phyloP scores from a whole-genome alignment of 2,797 vertebrate genomes.

The Myoxocephalus aenaeus region DNA sequence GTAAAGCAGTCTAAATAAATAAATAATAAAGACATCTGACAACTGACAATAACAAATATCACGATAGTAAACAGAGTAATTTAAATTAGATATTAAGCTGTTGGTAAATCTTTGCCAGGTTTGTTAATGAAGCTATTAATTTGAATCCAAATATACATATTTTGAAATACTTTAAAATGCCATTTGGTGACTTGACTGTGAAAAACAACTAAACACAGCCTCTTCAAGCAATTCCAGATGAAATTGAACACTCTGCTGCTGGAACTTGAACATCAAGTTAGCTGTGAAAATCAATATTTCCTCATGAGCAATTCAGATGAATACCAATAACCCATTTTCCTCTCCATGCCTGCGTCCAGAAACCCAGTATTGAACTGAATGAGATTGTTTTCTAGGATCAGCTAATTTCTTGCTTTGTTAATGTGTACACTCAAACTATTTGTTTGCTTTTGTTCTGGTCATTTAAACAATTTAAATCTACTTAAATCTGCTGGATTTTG shows the following conservation, averaged over 20 bases:
- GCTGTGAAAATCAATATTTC: conserved; percentile 56
- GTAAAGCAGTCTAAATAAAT: neutral
- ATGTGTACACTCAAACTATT: conserved; percentile 15
- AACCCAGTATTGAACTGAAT: conserved; percentile 30
- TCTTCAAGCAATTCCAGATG: neutral
- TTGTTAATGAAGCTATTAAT: neutral
- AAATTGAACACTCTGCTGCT: conserved; percentile 18
- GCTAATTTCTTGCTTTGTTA: conserved; percentile 1
- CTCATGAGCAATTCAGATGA: conserved; percentile 42
- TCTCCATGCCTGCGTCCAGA: conserved; percentile 8
- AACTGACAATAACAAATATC: neutral
- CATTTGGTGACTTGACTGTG: conserved; percentile 5
- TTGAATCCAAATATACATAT: neutral
- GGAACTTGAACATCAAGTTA: conserved; percentile 39
- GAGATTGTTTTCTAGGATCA: conserved; percentile 26
- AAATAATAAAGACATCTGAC: neutral
- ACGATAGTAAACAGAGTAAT: neutral
- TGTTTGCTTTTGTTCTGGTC: conserved; percentile 28
- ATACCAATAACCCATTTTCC: conserved; percentile 45
- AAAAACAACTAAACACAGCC: conserved; percentile 12
- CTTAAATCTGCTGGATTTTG: conserved; percentile 24
- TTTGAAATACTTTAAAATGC: neutral
- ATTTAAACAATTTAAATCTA: conserved; percentile 9
- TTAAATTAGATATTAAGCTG: neutral
- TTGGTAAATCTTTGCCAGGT: neutral